Conservation (phyloP, 2,113 vertebrate species). For the Asarcornis scutulata region DNA sequence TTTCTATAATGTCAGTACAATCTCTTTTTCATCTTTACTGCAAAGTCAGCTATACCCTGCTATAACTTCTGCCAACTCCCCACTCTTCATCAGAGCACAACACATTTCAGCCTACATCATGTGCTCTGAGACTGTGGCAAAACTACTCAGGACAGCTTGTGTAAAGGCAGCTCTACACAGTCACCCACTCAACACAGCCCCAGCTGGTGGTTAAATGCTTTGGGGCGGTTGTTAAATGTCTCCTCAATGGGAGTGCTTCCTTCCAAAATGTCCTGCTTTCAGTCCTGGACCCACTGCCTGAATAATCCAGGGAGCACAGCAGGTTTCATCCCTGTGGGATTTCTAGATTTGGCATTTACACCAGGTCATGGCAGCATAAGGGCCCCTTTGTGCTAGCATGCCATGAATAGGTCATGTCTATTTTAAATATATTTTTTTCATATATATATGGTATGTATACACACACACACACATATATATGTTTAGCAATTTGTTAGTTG, state of each 20-base stretch:
- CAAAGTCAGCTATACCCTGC: rapidly evolving
- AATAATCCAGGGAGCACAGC: background rate
- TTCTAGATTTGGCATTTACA: background rate
- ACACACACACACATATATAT: background rate
- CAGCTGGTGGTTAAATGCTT: background rate
- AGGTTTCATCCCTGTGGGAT: background rate
- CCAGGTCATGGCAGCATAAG: background rate
- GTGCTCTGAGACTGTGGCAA: background rate
- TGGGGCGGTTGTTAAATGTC: background rate
- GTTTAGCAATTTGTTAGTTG: background rate
- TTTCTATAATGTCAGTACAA: background rate
- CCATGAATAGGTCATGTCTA: background rate
- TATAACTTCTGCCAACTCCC: background rate
- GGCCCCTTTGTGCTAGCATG: background rate
- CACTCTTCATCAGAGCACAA: background rate
- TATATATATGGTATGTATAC: too few relatives aligned
- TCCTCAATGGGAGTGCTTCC: background rate
- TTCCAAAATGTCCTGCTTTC: background rate
- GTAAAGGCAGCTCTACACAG: too few relatives aligned
- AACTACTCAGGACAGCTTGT: too few relatives aligned
- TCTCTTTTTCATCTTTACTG: background rate
- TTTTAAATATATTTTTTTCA: background rate
- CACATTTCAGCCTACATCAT: rapidly evolving
- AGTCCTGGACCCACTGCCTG: background rate
- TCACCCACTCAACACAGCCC: too few relatives aligned